These are phyloP conservation scores for Geococcyx californianus DNA, from an alignment of 2,113 vertebrate species.

Conservation along the genomic window DNA sequence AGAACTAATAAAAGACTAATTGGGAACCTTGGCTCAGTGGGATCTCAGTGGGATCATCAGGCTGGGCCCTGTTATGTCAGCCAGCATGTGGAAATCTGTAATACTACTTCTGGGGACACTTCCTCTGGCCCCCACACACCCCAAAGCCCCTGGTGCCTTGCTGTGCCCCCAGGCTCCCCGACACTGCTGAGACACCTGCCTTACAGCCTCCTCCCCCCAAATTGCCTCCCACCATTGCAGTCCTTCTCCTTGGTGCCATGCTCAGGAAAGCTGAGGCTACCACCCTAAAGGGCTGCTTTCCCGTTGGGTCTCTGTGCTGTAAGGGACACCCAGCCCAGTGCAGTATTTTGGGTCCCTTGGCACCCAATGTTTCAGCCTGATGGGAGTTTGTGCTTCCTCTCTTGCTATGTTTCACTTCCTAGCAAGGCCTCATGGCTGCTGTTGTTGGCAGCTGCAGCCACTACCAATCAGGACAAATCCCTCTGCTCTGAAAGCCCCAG, in stretches of 20 bases:
- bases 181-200: not conserved
- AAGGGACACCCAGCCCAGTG: not conserved
- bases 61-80: not conserved
- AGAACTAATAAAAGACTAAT: not conserved
- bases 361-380: fast-evolving
- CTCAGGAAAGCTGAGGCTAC: not conserved
- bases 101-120: not conserved
- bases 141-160: not conserved
- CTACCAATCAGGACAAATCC: not conserved
- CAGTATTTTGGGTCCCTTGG: not conserved
- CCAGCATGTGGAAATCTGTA: fast-evolving
- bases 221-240: not conserved
- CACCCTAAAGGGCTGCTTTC: too few relatives aligned
- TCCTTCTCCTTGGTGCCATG: not conserved
- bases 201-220: not conserved
- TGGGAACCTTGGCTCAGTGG: not conserved
- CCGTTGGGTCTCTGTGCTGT: not conserved
- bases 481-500: not conserved
- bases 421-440: fast-evolving
- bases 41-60: not conserved
- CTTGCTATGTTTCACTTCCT: not conserved
- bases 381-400: not conserved
- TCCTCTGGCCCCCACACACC: not conserved
- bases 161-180: not conserved
- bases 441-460: not conserved